A percentile compares a stretch with the other conserved stretches of the same genome.
Evolutionary conservation across 2,888 invertebrate genomes (phyloP).

Genomic region (Andrena flavipes): DNA sequence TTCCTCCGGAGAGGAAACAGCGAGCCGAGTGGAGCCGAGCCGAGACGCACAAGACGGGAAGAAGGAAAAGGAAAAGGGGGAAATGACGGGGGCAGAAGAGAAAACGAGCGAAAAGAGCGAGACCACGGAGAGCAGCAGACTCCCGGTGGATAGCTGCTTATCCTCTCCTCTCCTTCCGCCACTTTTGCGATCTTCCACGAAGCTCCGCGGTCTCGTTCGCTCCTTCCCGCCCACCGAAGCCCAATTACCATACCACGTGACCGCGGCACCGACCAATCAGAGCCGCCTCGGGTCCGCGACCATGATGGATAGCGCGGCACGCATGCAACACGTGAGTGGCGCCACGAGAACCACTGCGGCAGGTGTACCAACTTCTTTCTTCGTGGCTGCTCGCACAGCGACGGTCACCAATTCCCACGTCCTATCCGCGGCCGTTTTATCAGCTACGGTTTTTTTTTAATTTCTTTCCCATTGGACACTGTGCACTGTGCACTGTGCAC

Average conservation of each 20-base stretch:
- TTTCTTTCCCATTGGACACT: neutral
- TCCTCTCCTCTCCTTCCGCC: slow-evolving; percentile 75
- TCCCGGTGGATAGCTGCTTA: slow-evolving; percentile 75
- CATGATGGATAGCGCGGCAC: slow-evolving; percentile 87
- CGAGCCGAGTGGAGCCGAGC: neutral
- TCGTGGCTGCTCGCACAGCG: slow-evolving; percentile 38
- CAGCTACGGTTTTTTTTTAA: neutral
- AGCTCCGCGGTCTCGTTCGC: slow-evolving; percentile 73
- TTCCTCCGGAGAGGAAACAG: slow-evolving; percentile 43
- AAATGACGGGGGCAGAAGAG: slow-evolving; percentile 60
- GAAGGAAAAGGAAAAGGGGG: slow-evolving; percentile 38
- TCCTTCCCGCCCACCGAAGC: slow-evolving; percentile 86
- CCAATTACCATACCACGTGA: slow-evolving; percentile 89
- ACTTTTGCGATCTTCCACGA: slow-evolving; percentile 76
- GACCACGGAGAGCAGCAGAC: slow-evolving; percentile 69
- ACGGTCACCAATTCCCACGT: slow-evolving; percentile 37
- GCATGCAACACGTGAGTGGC: slow-evolving; percentile 84
- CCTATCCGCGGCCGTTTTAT: neutral
- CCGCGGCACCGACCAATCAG: slow-evolving; percentile 82
- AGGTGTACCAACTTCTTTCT: slow-evolving; percentile 82
- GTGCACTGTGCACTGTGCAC: neutral
- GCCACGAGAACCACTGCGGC: slow-evolving; percentile 81
- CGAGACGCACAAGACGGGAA: slow-evolving; percentile 28
- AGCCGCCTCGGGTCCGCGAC: slow-evolving; percentile 85
- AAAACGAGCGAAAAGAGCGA: slow-evolving; percentile 67